Evolutionary conservation across 2,888 invertebrate genomes (phyloP).

Genomic region (Ditula angustiorana): DNA sequence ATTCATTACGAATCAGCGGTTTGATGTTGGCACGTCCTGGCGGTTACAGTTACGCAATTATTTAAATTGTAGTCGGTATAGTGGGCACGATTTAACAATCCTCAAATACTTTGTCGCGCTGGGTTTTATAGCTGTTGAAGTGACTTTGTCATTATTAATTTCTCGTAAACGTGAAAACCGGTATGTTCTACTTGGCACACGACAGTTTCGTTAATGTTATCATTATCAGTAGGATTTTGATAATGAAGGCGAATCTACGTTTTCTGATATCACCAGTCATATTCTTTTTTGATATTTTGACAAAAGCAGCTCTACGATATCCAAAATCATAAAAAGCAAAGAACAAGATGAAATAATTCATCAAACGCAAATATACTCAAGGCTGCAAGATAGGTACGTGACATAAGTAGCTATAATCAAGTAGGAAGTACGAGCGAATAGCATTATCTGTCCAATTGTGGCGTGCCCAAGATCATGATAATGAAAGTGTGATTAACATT

Average conservation of each 20-base stretch:
- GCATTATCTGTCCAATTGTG: slow-evolving; percentile 15
- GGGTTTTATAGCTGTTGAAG: slow-evolving; percentile 42
- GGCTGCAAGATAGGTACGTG: slow-evolving; percentile 28
- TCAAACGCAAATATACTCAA: slow-evolving; percentile 26
- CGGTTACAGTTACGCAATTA: slow-evolving; percentile 6
- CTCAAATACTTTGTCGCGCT: slow-evolving; percentile 40
- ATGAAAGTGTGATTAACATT: neutral
- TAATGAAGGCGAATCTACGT: neutral
- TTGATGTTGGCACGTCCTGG: slow-evolving; percentile 1
- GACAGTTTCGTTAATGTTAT: neutral
- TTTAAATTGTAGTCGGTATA: slow-evolving; percentile 9
- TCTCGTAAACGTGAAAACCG: neutral
- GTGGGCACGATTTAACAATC: slow-evolving; percentile 42
- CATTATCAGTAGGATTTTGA: too few species aligned
- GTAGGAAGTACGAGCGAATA: slow-evolving; percentile 26
- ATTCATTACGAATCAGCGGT: too few species aligned
- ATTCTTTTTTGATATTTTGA: neutral
- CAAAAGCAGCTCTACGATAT: neutral
- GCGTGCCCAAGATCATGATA: slow-evolving; percentile 15
- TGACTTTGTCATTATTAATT: slow-evolving; percentile 49
- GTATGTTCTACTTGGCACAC: neutral
- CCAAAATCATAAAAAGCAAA: neutral
- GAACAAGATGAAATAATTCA: slow-evolving; percentile 16
- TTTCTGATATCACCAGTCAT: neutral
- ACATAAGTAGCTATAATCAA: slow-evolving; percentile 23